Base-by-base conservation (phyloP, 2,797 vertebrate genomes). In the Anguilla obscura region DNA sequence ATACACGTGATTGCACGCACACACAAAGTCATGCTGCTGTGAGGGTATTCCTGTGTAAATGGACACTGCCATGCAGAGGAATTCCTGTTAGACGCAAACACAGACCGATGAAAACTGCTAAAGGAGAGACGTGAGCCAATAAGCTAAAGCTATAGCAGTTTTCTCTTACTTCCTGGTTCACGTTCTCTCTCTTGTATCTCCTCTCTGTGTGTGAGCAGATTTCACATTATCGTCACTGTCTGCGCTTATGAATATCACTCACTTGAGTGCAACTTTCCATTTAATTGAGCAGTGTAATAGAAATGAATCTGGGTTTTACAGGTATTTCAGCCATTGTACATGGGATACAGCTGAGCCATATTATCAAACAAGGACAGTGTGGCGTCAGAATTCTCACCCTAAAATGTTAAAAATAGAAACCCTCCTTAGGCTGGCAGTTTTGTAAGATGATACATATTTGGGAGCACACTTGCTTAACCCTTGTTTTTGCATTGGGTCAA, bases 191-290 rank as follows among this genome's bases (percentile, higher is more conserved):
- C 40, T 21, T 21, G 4, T 79, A 21, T 5, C 16, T 40, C 16
- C 14, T 12, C 74, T 7, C 36, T 76, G 30, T 9, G 36, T 45
- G 36, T 3, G 6, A 69, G 63, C 63, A 69, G 63, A 69, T 69
- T 69, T 69, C 63, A n/a, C 24, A 69, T 69, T 69, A 69, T 27
- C 63, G 7, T 24, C 63, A 27, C 24, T 1, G n/a, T 69, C 63
- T 69, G n/a, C n/a, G n/a, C 27, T 69, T 69, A 69, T n/a, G 63
- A 69, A 69, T 69, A 69, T 69, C 63, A 27, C 63, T 69, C 24
- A 27, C 63, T 69, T n/a, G 24, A 69, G 63, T 69, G 63, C 63
- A 69, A 69, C n/a, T 69, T 69, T 69, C 63, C 63, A 27, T 69
- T 69, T 69, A 69, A 27, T 27, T 69, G n/a, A n/a, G 63, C 63